These are phyloP conservation scores for Bilobella aurantiaca DNA, from an alignment of 1,140 invertebrate species.

Conservation along the genomic window DNA sequence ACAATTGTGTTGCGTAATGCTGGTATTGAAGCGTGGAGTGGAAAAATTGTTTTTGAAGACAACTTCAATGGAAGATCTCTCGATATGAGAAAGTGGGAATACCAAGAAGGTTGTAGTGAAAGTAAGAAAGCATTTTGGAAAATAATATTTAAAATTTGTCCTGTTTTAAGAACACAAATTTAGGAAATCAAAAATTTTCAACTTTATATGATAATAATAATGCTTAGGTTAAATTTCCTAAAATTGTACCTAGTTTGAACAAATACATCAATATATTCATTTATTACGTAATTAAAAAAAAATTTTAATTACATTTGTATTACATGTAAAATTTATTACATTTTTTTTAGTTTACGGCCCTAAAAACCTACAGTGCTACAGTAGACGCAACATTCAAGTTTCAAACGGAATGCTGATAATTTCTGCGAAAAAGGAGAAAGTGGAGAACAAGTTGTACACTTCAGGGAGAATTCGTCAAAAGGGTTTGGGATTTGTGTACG, in stretches of 20 bases:
- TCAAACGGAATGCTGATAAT: conserved; percentile 13
- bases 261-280: not conserved
- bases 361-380: conserved; percentile 23
- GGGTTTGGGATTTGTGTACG: conserved; percentile 20
- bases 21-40: conserved; percentile 23
- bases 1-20: no score
- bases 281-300: not conserved
- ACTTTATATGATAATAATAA: no score
- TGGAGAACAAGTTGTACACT: conserved; percentile 21
- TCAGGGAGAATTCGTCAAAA: conserved; percentile 20
- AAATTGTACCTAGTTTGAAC: not conserved
- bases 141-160: no score
- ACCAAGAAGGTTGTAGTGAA: conserved; percentile 26
- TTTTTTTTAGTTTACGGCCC: conserved; percentile 5
- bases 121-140: no score
- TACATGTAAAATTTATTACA: not conserved
- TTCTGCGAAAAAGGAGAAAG: conserved; percentile 3
- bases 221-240: no score
- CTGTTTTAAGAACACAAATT: no score
- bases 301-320: conserved; percentile 2
- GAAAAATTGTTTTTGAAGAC: conserved; percentile 32
- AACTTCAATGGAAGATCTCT: conserved; percentile 29
- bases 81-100: conserved; percentile 29
- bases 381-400: conserved; percentile 22
- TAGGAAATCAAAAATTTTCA: no score